phyloP scores from a whole-genome alignment of 2,113 vertebrate genomes.

The Anas platyrhynchos region DNA sequence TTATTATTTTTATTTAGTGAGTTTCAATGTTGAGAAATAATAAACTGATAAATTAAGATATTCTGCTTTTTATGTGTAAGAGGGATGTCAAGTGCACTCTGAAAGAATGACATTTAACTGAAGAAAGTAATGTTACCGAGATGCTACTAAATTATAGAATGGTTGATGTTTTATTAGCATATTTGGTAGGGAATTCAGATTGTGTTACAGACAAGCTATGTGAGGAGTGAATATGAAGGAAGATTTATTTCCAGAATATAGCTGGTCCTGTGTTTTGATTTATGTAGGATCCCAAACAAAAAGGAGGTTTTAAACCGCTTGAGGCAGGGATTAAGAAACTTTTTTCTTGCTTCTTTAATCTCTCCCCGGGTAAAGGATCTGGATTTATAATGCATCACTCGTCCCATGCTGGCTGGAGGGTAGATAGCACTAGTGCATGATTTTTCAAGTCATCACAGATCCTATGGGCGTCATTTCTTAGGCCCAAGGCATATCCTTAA shows the following conservation, averaged over 20 bases:
- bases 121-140: not conserved
- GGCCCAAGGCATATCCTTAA: not conserved
- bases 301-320: constrained; percentile 12
- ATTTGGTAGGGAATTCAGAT: constrained; percentile 19
- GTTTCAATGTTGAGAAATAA: not conserved
- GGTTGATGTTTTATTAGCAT: not conserved
- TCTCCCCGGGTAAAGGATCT: constrained; percentile 21
- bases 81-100: not conserved
- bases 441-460: constrained; percentile 61
- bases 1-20: not conserved
- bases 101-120: not conserved
- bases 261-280: constrained; percentile 25
- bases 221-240: constrained; percentile 16
- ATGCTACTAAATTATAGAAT: constrained; percentile 30
- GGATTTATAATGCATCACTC: constrained; percentile 58
- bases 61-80: not conserved
- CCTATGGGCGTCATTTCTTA: not conserved
- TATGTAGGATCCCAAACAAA: constrained; percentile 35
- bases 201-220: constrained; percentile 40
- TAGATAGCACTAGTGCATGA: not conserved
- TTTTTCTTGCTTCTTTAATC: constrained; percentile 59
- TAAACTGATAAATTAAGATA: not conserved
- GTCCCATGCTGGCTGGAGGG: constrained; percentile 47
- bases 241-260: constrained; percentile 59
- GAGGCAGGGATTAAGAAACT: constrained; percentile 53